Evolutionary conservation across 2,113 vertebrate genomes (phyloP).

Genomic region (Ochotona princeps): DNA sequence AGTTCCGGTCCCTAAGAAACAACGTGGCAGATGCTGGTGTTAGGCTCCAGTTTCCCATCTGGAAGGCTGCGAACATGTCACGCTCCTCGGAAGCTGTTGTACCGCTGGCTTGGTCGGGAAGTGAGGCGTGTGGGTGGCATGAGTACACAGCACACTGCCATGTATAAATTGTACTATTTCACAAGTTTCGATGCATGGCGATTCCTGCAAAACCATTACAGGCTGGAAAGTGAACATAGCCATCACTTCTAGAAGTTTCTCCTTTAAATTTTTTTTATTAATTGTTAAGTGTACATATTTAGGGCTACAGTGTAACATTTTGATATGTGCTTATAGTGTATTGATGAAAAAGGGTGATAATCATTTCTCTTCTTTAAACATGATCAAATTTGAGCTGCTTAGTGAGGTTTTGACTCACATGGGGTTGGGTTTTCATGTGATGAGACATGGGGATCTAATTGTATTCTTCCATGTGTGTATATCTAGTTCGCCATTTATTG

Average conservation of each 20-base stretch:
- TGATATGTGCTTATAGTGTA: too few species aligned
- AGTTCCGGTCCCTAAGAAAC: background rate
- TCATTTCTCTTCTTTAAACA: too few species aligned
- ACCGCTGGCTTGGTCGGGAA: background rate
- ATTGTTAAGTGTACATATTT: too few species aligned
- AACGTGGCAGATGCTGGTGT: background rate
- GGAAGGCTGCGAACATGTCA: background rate
- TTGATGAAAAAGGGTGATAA: too few species aligned
- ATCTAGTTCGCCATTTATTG: too few species aligned
- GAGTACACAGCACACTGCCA: background rate
- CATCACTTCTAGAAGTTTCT: background rate
- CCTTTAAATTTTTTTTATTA: too few species aligned
- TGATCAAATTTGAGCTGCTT: too few species aligned
- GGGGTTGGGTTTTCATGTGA: too few species aligned
- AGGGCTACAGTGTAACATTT: too few species aligned
- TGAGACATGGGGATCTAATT: too few species aligned
- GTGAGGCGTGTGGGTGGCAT: background rate
- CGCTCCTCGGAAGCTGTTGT: background rate
- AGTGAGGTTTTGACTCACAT: too few species aligned
- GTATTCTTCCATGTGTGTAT: too few species aligned
- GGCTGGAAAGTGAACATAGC: fast-evolving
- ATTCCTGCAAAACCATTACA: background rate
- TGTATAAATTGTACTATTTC: background rate
- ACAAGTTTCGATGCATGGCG: background rate
- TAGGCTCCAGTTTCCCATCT: background rate